Evolutionary conservation across 2,113 vertebrate species (phyloP), one percentile per base, ranked within the genome.

Genomic region (Glaucomys volans): DNA sequence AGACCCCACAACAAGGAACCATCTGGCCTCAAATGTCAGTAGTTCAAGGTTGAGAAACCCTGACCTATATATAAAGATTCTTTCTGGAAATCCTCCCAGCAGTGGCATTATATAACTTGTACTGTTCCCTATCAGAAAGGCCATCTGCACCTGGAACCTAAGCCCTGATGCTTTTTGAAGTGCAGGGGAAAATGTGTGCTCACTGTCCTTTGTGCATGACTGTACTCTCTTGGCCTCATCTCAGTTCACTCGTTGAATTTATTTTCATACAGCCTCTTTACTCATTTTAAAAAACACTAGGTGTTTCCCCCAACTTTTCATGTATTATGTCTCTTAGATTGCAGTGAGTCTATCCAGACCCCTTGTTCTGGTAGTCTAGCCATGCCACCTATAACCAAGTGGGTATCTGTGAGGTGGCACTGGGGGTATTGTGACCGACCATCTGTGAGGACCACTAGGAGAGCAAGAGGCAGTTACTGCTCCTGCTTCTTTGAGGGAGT

Each of bases 371-470:
- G 64, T 28, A 12, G 18, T 74, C 59, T 52, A 47, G 16, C 16
- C 16, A 22, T 12, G 44, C 12, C 0, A 1, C 14, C 2, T 79
- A 1, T 2, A 0, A 64, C 11, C 3, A 40, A 59, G 18, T 59
- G 28, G 52, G 90, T 75, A 2, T 84, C 40, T 77, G 62, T 74
- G 85, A 72, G 59, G 52, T 77, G 5, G 28, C 20, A 20, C 30
- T 50, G 32, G 64, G 37, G 83, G 6, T 57, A 42, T 81, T 16
- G 3, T 75, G 84, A 6, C 75, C 20, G 10, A 26, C 22, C 2
- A 11, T 40, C 12, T 52, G 26, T 54, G 37, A 90, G 17, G 52
- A 72, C 64, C 74, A 40, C 17, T 57, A 79, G 26, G 54, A 76
- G 42, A 85, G 30, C 30, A 77, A 44, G 57, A 84, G 40, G 28